phyloP scores from a whole-genome alignment of 1,140 invertebrate genomes.

The Druon quercuslanigerum region DNA sequence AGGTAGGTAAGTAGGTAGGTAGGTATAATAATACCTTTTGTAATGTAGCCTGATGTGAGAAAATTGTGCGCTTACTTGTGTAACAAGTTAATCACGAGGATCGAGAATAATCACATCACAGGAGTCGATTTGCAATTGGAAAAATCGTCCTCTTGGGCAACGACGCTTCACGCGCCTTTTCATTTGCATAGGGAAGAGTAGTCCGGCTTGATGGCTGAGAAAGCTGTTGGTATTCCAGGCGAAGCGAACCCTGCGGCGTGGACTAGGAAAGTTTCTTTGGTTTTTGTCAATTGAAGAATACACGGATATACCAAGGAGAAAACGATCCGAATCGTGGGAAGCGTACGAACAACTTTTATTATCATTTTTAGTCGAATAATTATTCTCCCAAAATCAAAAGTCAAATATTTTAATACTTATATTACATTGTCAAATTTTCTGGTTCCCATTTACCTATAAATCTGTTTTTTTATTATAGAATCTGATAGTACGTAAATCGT shows the following conservation, averaged over 20 bases:
- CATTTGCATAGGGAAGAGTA: slow-evolving; percentile 28
- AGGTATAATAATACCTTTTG: slow-evolving; percentile 5
- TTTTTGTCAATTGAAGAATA: slow-evolving; percentile 26
- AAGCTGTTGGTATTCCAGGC: slow-evolving; percentile 27
- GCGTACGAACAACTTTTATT: neutral
- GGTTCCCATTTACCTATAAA: too few species aligned
- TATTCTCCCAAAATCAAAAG: neutral
- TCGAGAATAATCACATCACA: neutral
- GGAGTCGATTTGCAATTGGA: slow-evolving; percentile 19
- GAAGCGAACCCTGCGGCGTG: slow-evolving; percentile 2
- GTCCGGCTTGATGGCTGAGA: slow-evolving; percentile 18
- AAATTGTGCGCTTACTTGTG: slow-evolving; percentile 16
- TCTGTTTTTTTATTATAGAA: too few species aligned
- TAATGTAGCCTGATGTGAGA: slow-evolving; percentile 10
- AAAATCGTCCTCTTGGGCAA: slow-evolving; percentile 20
- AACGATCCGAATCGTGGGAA: slow-evolving; percentile 23
- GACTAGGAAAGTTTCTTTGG: slow-evolving; percentile 20
- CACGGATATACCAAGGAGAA: slow-evolving; percentile 16
- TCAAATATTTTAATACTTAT: too few species aligned
- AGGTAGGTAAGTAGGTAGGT: too few species aligned
- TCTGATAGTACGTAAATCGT: too few species aligned
- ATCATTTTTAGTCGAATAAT: neutral
- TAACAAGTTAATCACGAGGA: slow-evolving; percentile 15
- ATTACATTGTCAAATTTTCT: too few species aligned
- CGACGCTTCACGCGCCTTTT: slow-evolving; percentile 17